Conservation (phyloP, 2,888 invertebrate genomes). For the Acanthopleura granulata region DNA sequence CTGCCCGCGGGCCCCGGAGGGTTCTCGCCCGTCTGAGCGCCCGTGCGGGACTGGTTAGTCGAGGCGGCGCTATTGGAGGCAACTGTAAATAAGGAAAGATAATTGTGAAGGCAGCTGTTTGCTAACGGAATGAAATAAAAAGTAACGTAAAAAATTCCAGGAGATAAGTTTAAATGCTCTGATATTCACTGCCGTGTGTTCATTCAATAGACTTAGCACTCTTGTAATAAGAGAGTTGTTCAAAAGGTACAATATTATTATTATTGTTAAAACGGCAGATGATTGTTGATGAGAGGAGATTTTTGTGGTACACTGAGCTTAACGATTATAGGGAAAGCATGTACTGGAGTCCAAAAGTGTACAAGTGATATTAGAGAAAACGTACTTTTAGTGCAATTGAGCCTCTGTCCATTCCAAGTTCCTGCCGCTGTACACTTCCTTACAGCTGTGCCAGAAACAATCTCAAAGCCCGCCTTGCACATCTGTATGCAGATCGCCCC, state of each 20-base stretch:
- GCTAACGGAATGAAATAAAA: neutral
- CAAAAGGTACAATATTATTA: too few species aligned
- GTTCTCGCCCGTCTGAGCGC: neutral
- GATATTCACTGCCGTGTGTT: too few species aligned
- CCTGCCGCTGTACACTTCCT: neutral
- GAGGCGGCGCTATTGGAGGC: neutral
- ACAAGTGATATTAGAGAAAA: neutral
- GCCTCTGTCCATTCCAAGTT: neutral
- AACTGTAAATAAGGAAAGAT: neutral
- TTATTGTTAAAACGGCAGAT: too few species aligned
- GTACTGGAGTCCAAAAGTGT: too few species aligned
- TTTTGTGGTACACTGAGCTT: too few species aligned
- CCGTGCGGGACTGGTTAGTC: neutral
- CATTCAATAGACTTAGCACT: too few species aligned
- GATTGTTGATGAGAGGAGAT: too few species aligned
- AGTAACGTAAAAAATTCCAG: too few species aligned
- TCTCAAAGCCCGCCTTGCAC: neutral
- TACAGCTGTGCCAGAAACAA: neutral
- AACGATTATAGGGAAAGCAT: too few species aligned
- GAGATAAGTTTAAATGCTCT: too few species aligned
- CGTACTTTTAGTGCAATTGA: conserved; percentile 2
- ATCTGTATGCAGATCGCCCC: neutral
- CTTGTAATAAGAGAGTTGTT: too few species aligned
- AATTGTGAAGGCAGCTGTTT: neutral
- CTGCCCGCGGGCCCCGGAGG: neutral